Evolutionary conservation across 2,797 vertebrate species (phyloP), one percentile per base, ranked within the genome.

Genomic region (Syncerus caffer): DNA sequence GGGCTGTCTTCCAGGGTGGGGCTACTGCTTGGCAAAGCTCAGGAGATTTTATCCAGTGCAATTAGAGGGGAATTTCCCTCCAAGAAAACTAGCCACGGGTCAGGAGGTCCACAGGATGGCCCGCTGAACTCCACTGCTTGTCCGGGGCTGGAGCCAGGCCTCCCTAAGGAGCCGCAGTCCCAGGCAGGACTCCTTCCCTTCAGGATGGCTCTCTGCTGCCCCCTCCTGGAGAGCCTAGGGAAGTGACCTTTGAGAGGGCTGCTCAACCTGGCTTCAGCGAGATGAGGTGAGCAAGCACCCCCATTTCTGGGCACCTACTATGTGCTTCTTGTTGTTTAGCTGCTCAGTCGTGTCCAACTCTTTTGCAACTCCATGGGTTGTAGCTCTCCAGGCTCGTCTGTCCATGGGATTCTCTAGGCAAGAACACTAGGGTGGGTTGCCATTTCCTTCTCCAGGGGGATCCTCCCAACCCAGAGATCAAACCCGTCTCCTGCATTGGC

Each of bases 221-320:
- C 96, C 47, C 98, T 97, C 29, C 96, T 98, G 98, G 98, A 89
- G 4, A 90, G 3, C 34, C 38, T 89, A 23, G 60, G 85, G 55
- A 34, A 71, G 84, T 86, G 58, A 50, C 27, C 58, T 19, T 53
- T 34, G 50, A 60, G 62, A 42, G 25, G 51, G 38, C 55, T 8
- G 45, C 27, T 55, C 12, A 5, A n/a, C 50, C 45, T 31, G 38
- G 47, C 84, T 57, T 93, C n/a, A 4, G 8, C 53, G 74, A 87
- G 74, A 47, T 6, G 62, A 62, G 38, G 31, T 7, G 27, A 67
- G 64, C 8, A 0, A 58, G 34, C 45, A 45, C 6, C 16, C 29
- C 47, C 38, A 10, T 89, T 88, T 95, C 62, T 42, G 45, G 53
- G 84, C 10, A 51, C 57, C 60, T 89, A 27, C 57, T 60, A 6